Percentiles rank a stretch among this genome's conserved stretches.
phyloP scores from a whole-genome alignment of 2,113 vertebrate species.

The Tenrec ecaudatus region DNA sequence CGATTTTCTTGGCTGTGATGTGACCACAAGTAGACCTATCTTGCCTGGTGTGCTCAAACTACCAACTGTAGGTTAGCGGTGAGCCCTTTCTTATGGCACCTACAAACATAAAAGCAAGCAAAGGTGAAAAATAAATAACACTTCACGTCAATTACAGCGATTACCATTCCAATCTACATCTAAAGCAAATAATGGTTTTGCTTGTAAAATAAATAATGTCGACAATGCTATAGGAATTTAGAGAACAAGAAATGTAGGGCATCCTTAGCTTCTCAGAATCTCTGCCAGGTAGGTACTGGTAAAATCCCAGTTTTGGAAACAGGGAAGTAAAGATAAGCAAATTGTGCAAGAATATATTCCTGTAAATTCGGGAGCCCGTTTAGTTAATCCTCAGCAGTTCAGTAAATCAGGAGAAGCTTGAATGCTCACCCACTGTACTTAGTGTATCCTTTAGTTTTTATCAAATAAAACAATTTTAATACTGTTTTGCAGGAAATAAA shows the following conservation, averaged over 20 bases:
- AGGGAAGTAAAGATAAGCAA: neutral
- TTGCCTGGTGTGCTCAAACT: neutral
- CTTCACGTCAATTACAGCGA: neutral
- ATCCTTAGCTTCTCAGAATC: neutral
- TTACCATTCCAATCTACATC: neutral
- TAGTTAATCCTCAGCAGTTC: neutral
- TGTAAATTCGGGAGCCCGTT: neutral
- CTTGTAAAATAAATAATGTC: neutral
- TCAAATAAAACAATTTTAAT: slow-evolving; percentile 23
- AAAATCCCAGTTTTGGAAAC: neutral
- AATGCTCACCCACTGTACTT: neutral
- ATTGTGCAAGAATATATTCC: neutral
- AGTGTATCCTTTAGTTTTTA: neutral
- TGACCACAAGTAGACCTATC: neutral
- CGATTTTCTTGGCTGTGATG: neutral
- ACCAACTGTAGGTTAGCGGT: neutral
- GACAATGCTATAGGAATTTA: neutral
- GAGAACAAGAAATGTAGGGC: neutral
- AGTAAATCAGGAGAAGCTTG: neutral
- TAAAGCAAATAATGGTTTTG: slow-evolving; percentile 6
- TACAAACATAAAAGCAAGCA: neutral
- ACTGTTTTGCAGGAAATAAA: slow-evolving; percentile 13
- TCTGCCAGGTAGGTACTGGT: neutral
- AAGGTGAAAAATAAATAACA: neutral
- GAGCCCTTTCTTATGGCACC: neutral